Percentiles rank a stretch among this genome's conserved stretches.
These are phyloP conservation scores for Spondyliosoma cantharus DNA, from an alignment of 2,797 vertebrate species.

Conservation along the genomic window DNA sequence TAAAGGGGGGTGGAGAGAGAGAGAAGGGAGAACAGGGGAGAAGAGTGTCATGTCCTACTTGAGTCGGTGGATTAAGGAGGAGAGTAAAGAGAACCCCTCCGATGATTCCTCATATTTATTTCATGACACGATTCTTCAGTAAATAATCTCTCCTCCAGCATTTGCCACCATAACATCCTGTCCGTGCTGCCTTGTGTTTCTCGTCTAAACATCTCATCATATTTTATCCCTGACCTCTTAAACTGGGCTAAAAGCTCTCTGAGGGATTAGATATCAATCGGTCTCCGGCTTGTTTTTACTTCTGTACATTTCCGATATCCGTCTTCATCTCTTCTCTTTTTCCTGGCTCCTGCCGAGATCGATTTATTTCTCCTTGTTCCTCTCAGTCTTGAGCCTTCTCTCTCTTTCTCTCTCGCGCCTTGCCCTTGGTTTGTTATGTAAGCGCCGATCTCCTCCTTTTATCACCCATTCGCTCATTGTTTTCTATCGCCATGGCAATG, in stretches of 20 bases:
- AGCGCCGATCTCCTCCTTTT: slow-evolving; percentile 58
- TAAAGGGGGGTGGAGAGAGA: slow-evolving; percentile 15
- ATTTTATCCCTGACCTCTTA: slow-evolving; percentile 61
- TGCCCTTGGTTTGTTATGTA: slow-evolving; percentile 73
- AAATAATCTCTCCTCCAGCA: slow-evolving; percentile 69
- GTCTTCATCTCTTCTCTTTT: slow-evolving; percentile 56
- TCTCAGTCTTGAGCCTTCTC: slow-evolving; percentile 38
- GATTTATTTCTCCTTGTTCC: slow-evolving; percentile 65
- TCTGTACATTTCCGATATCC: slow-evolving; percentile 63
- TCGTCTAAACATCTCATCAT: slow-evolving; percentile 50
- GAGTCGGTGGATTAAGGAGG: slow-evolving; percentile 78
- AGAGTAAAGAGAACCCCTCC: slow-evolving; percentile 63
- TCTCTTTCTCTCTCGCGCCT: slow-evolving; percentile 51
- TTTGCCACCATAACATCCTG: slow-evolving; percentile 58
- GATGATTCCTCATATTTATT: slow-evolving; percentile 78
- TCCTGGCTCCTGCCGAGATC: slow-evolving; percentile 54
- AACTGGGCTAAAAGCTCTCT: slow-evolving; percentile 63
- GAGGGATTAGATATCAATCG: slow-evolving; percentile 58
- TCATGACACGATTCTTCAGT: slow-evolving; percentile 64
- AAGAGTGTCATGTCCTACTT: slow-evolving; percentile 63
- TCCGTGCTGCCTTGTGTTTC: slow-evolving; percentile 31
- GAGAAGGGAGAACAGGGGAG: background rate
- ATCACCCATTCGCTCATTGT: slow-evolving; percentile 59
- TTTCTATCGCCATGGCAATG: slow-evolving; percentile 69
- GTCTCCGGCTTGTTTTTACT: slow-evolving; percentile 56